These are phyloP conservation scores for Mobula hypostoma DNA, from an alignment of 2,113 vertebrate species.

Conservation along the genomic window DNA sequence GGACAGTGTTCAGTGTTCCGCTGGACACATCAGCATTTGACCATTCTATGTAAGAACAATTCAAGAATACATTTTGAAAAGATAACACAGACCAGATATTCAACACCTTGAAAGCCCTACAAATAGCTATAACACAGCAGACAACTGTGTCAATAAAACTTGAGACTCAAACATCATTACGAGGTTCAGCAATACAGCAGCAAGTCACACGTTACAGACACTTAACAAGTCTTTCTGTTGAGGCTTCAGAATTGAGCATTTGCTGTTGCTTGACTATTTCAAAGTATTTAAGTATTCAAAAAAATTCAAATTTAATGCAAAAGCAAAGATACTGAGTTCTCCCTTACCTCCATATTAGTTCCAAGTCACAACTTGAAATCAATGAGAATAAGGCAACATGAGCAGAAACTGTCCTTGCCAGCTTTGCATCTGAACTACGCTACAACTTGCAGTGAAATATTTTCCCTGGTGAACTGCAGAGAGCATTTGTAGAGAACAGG, in stretches of 20 bases:
- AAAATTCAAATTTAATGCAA: neutral
- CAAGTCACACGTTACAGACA: neutral
- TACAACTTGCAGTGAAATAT: neutral
- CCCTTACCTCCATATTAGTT: constrained; percentile 38
- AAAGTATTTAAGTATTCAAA: neutral
- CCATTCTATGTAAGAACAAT: neutral
- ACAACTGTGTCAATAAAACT: neutral
- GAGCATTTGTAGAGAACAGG: constrained; percentile 10
- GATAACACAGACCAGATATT: neutral
- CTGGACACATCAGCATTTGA: neutral
- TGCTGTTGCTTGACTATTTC: neutral
- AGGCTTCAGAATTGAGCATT: neutral
- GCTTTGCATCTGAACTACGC: neutral
- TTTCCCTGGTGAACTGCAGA: neutral
- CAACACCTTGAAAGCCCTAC: neutral
- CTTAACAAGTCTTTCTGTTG: neutral
- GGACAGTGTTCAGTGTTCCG: neutral
- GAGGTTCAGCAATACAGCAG: neutral
- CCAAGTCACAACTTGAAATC: neutral
- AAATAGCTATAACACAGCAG: neutral
- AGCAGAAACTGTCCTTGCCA: neutral
- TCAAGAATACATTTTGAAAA: neutral
- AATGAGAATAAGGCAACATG: constrained; percentile 3
- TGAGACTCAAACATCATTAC: neutral
- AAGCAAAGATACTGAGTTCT: neutral